Evolutionary conservation across 2,797 vertebrate genomes (phyloP).

Genomic region (Dendrocincla tyrannina): DNA sequence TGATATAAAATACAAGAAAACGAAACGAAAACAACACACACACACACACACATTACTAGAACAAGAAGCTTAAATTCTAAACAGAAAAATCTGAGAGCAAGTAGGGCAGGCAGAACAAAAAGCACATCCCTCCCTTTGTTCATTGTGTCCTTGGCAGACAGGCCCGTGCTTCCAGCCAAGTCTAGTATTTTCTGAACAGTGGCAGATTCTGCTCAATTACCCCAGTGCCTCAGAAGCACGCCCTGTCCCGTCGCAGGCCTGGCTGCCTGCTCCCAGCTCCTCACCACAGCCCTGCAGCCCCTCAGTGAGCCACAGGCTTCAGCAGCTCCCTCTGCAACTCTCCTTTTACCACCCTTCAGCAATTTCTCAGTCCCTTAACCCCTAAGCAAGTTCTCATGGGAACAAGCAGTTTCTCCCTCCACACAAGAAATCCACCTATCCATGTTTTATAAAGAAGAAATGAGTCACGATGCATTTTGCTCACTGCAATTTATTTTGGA

Average conservation of each 20-base stretch:
- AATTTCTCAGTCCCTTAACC: not conserved
- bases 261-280: not conserved
- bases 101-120: slow-evolving; percentile 40
- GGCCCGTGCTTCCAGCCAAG: not conserved
- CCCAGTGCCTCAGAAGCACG: not conserved
- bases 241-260: not conserved
- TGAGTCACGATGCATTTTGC: fast-evolving
- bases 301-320: not conserved
- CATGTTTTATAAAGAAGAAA: not conserved
- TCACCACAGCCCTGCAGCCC: not conserved
- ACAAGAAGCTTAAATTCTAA: not conserved
- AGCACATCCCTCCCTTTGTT: slow-evolving; percentile 24
- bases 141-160: slow-evolving; percentile 52
- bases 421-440: not conserved
- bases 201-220: not conserved
- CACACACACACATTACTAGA: not conserved
- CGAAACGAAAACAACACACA: not conserved
- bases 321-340: not conserved
- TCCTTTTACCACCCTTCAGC: not conserved
- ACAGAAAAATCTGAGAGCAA: slow-evolving; percentile 29
- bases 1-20: not conserved
- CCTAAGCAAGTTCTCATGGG: not conserved
- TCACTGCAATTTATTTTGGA: not conserved
- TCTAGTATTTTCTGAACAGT: not conserved
- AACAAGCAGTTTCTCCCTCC: not conserved